Conservation (phyloP, 2,888 invertebrate genomes). For the Drosophila quinaria region DNA sequence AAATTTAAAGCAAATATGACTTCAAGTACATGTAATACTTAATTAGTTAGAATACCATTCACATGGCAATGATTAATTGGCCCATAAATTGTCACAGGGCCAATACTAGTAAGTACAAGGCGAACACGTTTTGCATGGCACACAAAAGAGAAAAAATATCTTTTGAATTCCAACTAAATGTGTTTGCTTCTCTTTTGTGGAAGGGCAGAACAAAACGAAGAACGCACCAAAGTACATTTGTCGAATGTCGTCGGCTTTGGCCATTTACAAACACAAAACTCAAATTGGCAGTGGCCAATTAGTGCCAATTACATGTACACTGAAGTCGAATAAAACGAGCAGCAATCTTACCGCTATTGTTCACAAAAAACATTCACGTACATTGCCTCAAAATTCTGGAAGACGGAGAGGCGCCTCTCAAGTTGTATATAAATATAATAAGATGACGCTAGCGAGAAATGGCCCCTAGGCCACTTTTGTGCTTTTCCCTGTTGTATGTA, state of each 20-base stretch:
- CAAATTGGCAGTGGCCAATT: slow-evolving; percentile 71
- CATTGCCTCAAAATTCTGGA: neutral
- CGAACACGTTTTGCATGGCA: neutral
- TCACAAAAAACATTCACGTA: neutral
- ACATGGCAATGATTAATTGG: slow-evolving; percentile 39
- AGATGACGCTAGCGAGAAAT: slow-evolving; percentile 23
- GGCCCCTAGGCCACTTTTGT: slow-evolving; percentile 39
- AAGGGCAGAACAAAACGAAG: slow-evolving; percentile 30
- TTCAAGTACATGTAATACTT: neutral
- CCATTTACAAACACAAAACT: slow-evolving; percentile 37
- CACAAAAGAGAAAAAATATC: slow-evolving; percentile 8
- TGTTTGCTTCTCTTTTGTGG: slow-evolving; percentile 5
- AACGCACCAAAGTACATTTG: slow-evolving; percentile 4
- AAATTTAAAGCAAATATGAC: neutral
- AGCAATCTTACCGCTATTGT: neutral
- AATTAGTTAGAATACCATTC: neutral
- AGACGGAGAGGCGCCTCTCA: neutral
- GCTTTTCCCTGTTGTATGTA: slow-evolving; percentile 21
- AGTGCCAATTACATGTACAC: slow-evolving; percentile 55
- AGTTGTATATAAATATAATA: slow-evolving; percentile 33
- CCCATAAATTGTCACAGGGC: slow-evolving; percentile 14
- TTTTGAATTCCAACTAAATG: slow-evolving; percentile 16
- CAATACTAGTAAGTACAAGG: neutral
- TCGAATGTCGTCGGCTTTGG: slow-evolving; percentile 4
- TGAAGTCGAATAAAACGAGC: slow-evolving; percentile 5